phyloP scores from a whole-genome alignment of 2,113 vertebrate species.

The Todiramphus chloris region DNA sequence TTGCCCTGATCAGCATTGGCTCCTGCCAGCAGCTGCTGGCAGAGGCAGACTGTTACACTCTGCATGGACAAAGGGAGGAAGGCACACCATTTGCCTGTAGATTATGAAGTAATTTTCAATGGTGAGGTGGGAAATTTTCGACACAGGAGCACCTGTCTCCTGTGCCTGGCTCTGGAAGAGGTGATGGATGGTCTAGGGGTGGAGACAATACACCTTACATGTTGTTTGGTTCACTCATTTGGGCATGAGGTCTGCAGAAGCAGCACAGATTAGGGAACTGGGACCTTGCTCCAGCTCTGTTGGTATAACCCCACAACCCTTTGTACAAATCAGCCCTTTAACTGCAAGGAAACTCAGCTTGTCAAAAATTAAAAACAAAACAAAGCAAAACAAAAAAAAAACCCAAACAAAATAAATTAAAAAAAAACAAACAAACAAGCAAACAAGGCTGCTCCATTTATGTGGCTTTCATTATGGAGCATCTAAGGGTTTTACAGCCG shows the following conservation, averaged over 20 bases:
- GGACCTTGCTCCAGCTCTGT: not conserved
- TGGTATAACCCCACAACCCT: not conserved
- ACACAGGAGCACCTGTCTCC: not conserved
- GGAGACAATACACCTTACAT: not conserved
- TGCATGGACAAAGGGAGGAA: not conserved
- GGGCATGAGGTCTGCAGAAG: not conserved
- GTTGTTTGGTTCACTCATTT: not conserved
- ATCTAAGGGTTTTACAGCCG: not conserved
- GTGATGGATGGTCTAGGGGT: accelerated
- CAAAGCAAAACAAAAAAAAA: not conserved
- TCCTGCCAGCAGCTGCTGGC: not conserved
- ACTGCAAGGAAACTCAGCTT: not conserved
- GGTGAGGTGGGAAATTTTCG: not conserved
- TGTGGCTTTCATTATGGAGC: not conserved
- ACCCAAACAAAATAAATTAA: not conserved
- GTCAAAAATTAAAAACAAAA: not conserved
- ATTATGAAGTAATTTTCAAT: not conserved
- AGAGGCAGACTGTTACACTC: not conserved
- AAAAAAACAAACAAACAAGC: not conserved
- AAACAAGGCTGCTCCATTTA: not conserved
- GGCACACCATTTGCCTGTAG: not conserved
- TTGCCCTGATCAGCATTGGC: not conserved
- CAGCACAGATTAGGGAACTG: accelerated
- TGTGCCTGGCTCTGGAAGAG: not conserved
- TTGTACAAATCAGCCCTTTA: not conserved